Evolutionary conservation across 1,140 invertebrate species (phyloP), one percentile per base, ranked within the genome.

Genomic region (Acromyrmex heyeri): DNA sequence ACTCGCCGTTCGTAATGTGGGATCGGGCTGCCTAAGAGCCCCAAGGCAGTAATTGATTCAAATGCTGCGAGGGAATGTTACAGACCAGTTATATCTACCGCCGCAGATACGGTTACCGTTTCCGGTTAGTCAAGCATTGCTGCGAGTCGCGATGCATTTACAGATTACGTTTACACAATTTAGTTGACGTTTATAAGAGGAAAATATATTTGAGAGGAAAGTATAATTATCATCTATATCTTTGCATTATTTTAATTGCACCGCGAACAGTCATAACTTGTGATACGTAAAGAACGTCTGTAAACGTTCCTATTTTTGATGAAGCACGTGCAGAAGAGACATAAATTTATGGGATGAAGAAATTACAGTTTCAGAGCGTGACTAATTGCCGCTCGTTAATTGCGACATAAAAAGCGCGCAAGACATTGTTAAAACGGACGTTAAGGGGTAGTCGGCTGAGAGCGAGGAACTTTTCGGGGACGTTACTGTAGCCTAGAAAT

Each of bases 1-100:
- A 92, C 87, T 38, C 73, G 85, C 88, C 91, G 91, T 91, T 92
- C 90, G 91, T 91, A 92, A 93, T 93, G 86, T 83, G 77, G 91
- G 76, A 87, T 92, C 91, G 89, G 77, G 88, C 79, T 78, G 85
- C 90, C 90, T 93, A 90, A 94, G 90, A 92, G 90, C 91, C 90
- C 88, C 61, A 55, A 85, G 93, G 90, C 86, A 87, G 75, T 94
- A 95, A 95, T 95, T 94, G 94, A 94, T 93, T 95, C 92, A 94
- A 94, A 94, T 94, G 92, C 86, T 93, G 87, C 88, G 24, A 86
- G 92, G 91, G 79, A 48, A 90, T 91, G 91, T 94, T 92, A 92
- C 85, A 76, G 50, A 44, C 82, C 72, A 86, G 76, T 70, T 83
- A 76, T 55, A 73, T 24, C 24, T 73, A 75, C 34, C 38, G 24